phyloP scores from a whole-genome alignment of 2,888 invertebrate genomes.

The Tenthredo amoena region DNA sequence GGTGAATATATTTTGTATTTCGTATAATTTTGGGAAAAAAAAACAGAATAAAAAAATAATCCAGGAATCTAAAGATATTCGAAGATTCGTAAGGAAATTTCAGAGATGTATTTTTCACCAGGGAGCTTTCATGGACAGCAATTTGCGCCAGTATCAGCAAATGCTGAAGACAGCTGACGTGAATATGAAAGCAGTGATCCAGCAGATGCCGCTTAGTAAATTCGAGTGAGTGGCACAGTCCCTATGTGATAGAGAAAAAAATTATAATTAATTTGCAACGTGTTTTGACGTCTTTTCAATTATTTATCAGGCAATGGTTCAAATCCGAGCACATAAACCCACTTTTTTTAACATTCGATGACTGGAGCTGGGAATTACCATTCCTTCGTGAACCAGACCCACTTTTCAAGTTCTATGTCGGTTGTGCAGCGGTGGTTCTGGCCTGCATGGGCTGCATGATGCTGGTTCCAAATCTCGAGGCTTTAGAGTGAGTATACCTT shows the following conservation, averaged over 20 bases:
- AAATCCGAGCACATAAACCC: constrained; percentile 82
- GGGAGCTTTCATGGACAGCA: constrained; percentile 83
- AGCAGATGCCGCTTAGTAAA: constrained; percentile 91
- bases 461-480: constrained; percentile 82
- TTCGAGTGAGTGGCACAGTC: constrained; percentile 82
- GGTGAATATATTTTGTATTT: neutral
- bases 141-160: constrained; percentile 83
- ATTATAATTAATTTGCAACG: neutral
- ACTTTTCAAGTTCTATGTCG: constrained; percentile 90
- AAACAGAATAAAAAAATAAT: neutral
- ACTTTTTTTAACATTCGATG: constrained; percentile 83
- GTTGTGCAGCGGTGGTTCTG: constrained; percentile 82
- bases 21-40: neutral
- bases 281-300: neutral
- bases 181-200: constrained; percentile 90
- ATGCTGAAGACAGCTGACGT: constrained; percentile 85
- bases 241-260: neutral
- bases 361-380: constrained; percentile 84
- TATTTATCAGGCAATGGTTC: constrained; percentile 83
- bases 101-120: neutral
- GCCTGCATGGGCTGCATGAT: constrained; percentile 80
- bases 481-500: constrained; percentile 78
- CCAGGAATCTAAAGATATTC: neutral
- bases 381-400: constrained; percentile 90
- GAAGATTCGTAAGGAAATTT: neutral